phyloP scores from a whole-genome alignment of 2,797 vertebrate genomes.

The Glossophaga mutica region DNA sequence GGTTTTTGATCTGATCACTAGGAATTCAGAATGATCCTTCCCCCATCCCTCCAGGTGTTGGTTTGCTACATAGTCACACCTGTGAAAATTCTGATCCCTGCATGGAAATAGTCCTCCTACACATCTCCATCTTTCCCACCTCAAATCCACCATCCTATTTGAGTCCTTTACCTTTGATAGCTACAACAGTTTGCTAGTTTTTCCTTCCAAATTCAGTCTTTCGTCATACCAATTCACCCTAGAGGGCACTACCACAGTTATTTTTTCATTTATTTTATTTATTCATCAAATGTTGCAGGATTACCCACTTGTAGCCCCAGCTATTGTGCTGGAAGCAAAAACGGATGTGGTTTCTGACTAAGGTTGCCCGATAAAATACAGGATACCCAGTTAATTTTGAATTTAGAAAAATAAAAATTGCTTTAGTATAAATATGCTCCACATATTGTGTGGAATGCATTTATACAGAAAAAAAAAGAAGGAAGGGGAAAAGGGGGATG shows the following conservation, averaged over 20 bases:
- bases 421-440: not conserved
- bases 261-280: not conserved
- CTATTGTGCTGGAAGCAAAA: not conserved
- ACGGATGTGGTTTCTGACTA: not conserved
- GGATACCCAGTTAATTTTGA: not conserved
- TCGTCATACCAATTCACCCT: not conserved
- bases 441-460: not conserved
- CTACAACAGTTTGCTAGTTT: not conserved
- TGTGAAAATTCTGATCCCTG: not conserved
- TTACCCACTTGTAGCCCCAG: not conserved
- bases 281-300: not conserved
- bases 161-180: not conserved
- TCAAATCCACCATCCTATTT: not conserved
- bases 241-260: not conserved
- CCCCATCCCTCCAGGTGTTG: not conserved
- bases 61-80: not conserved
- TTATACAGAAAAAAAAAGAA: not conserved
- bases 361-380: not conserved
- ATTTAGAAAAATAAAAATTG: not conserved
- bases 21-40: not conserved
- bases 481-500: fast-evolving
- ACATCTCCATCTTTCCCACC: not conserved
- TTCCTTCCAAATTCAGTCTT: not conserved
- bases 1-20: not conserved
- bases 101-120: not conserved